Evolutionary conservation across 35 echinoderm and acorn worm species (phyloP).

Genomic region (Anneissia japonica): DNA sequence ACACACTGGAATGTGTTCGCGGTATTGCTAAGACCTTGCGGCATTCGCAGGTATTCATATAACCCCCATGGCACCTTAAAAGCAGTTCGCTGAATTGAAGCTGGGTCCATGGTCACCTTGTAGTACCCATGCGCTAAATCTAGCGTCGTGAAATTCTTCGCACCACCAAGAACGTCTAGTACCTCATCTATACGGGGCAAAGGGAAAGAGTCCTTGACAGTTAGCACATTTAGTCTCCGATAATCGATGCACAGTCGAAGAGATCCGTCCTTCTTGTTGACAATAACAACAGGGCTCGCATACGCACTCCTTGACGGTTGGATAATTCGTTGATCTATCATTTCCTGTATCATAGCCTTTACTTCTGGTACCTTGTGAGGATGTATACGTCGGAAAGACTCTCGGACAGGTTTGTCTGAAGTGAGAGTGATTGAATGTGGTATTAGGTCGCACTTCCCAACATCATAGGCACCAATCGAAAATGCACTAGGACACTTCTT

Average conservation of each 20-base stretch:
- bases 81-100: constrained; percentile 27
- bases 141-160: constrained; percentile 44
- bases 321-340: constrained; percentile 54
- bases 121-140: constrained; percentile 63
- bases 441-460: constrained; percentile 39
- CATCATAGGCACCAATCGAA: constrained; percentile 16
- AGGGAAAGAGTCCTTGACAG: constrained; percentile 47
- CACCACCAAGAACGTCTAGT: constrained; percentile 43
- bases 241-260: constrained; percentile 67
- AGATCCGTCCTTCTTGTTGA: constrained; percentile 39
- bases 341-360: constrained; percentile 22
- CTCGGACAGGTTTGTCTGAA: constrained; percentile 17
- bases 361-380: constrained; percentile 34
- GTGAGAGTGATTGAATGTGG: constrained; percentile 40
- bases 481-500: neutral
- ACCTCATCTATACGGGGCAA: constrained; percentile 51
- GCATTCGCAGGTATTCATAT: constrained; percentile 64
- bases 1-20: constrained; percentile 58
- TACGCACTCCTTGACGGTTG: constrained; percentile 44
- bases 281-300: constrained; percentile 57
- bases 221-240: constrained; percentile 41
- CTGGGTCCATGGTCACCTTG: constrained; percentile 38
- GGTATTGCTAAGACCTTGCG: constrained; percentile 64
- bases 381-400: constrained; percentile 39
- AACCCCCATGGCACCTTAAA: constrained; percentile 61